These are phyloP conservation scores for Pithys albifrons DNA, from an alignment of 2,113 vertebrate genomes.

Conservation along the genomic window DNA sequence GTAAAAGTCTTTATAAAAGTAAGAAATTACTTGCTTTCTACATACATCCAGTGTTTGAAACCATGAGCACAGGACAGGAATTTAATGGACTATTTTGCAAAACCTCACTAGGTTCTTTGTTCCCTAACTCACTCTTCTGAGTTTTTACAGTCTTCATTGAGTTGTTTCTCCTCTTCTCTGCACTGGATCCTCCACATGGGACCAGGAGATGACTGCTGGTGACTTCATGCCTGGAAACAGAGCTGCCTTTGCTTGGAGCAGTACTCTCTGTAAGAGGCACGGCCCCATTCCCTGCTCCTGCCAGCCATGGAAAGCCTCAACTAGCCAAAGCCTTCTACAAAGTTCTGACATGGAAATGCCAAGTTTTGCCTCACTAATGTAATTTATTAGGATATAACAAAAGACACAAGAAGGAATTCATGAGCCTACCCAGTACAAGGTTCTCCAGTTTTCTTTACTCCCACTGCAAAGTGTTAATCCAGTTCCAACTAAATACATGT, in stretches of 20 bases:
- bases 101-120: background rate
- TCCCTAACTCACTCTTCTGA: background rate
- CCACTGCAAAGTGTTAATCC: background rate
- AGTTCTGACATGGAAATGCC: background rate
- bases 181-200: rapidly evolving
- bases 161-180: background rate
- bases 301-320: rapidly evolving
- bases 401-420: background rate
- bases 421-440: background rate
- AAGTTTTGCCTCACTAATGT: rapidly evolving
- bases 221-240: background rate
- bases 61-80: background rate
- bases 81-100: background rate
- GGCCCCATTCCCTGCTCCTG: background rate
- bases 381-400: background rate
- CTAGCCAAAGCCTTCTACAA: background rate
- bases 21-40: background rate
- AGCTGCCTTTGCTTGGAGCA: background rate
- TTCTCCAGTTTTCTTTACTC: background rate
- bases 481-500: background rate
- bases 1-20: background rate
- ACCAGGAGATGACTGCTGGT: background rate
- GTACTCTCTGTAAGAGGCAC: rapidly evolving
- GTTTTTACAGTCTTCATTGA: background rate
- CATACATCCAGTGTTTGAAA: background rate